A percentile compares a stretch with the other conserved stretches of the same genome.
These are phyloP conservation scores for Zootoca vivipara DNA, from an alignment of 2,113 vertebrate genomes.

Conservation along the genomic window DNA sequence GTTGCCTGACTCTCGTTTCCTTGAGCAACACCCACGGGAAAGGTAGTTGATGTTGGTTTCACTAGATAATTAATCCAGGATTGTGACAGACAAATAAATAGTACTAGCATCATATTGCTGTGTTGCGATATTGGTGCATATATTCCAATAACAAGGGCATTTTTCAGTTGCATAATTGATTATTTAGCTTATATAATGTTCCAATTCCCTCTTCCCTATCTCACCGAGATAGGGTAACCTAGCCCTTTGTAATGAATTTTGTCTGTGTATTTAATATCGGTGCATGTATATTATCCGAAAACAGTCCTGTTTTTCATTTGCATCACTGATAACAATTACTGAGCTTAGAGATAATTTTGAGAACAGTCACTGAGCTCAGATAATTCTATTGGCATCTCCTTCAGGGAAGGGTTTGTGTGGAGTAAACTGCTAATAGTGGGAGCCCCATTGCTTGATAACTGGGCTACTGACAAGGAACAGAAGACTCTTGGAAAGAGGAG, in stretches of 20 bases:
- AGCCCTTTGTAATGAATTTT: not conserved
- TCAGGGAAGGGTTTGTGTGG: too few relatives aligned
- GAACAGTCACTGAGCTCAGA: too few relatives aligned
- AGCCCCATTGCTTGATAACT: too few relatives aligned
- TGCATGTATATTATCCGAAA: not conserved
- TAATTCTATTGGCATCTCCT: too few relatives aligned
- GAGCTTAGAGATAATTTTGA: not conserved
- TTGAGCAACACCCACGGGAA: constrained; percentile 62
- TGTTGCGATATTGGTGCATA: not conserved
- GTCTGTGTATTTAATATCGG: not conserved
- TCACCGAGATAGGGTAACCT: not conserved
- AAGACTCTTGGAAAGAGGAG: not conserved
- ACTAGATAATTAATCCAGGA: not conserved
- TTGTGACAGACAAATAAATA: not conserved
- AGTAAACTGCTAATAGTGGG: too few relatives aligned
- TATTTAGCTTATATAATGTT: not conserved
- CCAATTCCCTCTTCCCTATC: not conserved
- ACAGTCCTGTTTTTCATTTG: not conserved
- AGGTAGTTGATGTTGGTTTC: constrained; percentile 60
- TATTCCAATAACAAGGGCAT: not conserved
- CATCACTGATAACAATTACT: not conserved
- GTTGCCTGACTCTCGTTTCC: constrained; percentile 64
- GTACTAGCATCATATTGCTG: not conserved
- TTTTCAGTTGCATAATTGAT: constrained; percentile 2
- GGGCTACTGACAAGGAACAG: too few relatives aligned